Base-by-base conservation (phyloP, 2,797 vertebrate species). In the Coreius guichenoti region DNA sequence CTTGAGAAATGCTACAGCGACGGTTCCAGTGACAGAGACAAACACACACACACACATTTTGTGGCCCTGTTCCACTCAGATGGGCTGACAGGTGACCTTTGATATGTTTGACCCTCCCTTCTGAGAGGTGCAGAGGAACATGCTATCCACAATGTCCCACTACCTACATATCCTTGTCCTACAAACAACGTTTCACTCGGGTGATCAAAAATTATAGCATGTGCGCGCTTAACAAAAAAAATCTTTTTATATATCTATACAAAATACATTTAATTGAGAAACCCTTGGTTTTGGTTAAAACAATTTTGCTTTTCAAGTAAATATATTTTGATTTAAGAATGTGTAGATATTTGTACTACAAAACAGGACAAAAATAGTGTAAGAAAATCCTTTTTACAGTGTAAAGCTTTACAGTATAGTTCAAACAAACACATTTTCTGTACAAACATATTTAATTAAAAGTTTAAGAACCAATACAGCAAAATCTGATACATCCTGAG, bases 1-100 rank as follows among this genome's bases (percentile, higher is more conserved):
- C 92, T 90, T 94, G 93, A 95, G 91, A 93, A 95, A 95, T 94
- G 90, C 80, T 51, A 81, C 65, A 9, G 82, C 68, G 43, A 70
- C 43, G n/a, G 26, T 17, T 61, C 26, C 82, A 65, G 76, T 47
- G 36, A 76, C 54, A 80, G 21, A 81, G 51, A 80, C 58, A 77
- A 26, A 85, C 68, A 77, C 5, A 63, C 36, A 80, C 43, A 81
- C 78, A 81, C 75, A 79, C 65, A 70, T 29, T 31, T 29, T 29
- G 63, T 68, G 58, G 75, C 56, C 31, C 75, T 45, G 81, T 83
- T 87, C 68, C 87, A 82, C 73, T 86, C 73, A 81, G 74, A 67
- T 80, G 73, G 45, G 51, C 75, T 84, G 86, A 80, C 79, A 75
- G 85, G 74, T 81, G 83, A 82, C 88, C 83, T 33, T 47, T 72